phyloP scores from a whole-genome alignment of 2,113 vertebrate genomes.

The Steatornis caripensis region DNA sequence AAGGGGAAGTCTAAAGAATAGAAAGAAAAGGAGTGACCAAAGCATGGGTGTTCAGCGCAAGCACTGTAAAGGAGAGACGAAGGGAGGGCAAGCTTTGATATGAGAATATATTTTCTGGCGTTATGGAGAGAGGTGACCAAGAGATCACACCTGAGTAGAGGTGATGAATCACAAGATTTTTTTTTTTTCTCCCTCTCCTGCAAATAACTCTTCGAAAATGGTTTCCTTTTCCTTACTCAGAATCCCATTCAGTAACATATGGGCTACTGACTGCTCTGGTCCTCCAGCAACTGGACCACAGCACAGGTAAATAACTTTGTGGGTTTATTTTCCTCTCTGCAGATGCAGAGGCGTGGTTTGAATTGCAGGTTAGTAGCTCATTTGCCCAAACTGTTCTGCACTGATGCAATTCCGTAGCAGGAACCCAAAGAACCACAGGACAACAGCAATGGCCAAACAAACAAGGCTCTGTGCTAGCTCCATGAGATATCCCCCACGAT shows the following conservation, averaged over 20 bases:
- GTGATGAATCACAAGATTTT: background rate
- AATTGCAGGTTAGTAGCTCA: background rate
- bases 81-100: background rate
- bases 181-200: background rate
- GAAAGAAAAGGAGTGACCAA: background rate
- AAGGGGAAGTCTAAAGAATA: background rate
- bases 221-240: background rate
- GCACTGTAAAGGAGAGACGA: background rate
- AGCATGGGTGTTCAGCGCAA: background rate
- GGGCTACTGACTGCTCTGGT: background rate
- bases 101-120: background rate
- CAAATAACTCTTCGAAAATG: background rate
- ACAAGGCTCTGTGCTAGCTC: background rate
- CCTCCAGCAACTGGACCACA: background rate
- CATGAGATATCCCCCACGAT: background rate
- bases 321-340: background rate
- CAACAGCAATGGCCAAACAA: background rate
- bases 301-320: background rate
- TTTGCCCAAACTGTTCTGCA: background rate
- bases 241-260: background rate
- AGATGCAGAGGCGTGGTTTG: background rate
- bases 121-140: background rate
- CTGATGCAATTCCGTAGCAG: background rate
- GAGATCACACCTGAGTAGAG: background rate
- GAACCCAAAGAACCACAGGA: conserved; percentile 11